These are phyloP conservation scores for Nylanderia fulva DNA, from an alignment of 1,140 invertebrate genomes.

Conservation along the genomic window DNA sequence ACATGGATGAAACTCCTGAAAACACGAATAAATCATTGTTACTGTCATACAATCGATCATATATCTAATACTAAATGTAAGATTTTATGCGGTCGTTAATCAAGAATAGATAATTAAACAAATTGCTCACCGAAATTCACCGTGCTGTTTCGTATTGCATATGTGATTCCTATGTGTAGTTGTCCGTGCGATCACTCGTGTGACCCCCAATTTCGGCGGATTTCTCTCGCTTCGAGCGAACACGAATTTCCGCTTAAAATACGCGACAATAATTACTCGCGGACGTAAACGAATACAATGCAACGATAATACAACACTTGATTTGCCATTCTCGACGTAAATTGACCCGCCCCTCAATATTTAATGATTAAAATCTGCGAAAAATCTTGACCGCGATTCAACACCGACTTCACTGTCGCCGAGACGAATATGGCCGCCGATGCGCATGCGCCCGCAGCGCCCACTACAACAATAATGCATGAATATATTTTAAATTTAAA, in stretches of 20 bases:
- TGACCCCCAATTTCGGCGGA: neutral
- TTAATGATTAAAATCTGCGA: neutral
- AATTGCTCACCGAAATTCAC: neutral
- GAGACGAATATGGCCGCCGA: neutral
- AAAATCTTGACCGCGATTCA: neutral
- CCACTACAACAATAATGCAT: no score
- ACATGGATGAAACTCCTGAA: neutral
- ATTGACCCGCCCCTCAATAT: neutral
- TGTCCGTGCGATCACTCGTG: neutral
- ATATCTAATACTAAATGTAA: neutral
- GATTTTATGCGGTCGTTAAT: neutral
- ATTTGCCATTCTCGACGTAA: neutral
- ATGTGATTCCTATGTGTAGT: no score
- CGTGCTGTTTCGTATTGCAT: no score
- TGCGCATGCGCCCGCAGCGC: neutral
- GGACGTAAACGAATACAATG: neutral
- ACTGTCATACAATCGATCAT: neutral
- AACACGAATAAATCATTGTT: conserved; percentile 9
- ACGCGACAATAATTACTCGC: neutral
- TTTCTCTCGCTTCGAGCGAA: neutral
- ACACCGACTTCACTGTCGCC: neutral
- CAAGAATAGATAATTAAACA: neutral
- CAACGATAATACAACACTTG: neutral
- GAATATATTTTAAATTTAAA: no score
- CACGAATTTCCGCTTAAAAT: neutral